Evolutionary conservation across 2,888 invertebrate species (phyloP).

Genomic region (Tipula lateralis): DNA sequence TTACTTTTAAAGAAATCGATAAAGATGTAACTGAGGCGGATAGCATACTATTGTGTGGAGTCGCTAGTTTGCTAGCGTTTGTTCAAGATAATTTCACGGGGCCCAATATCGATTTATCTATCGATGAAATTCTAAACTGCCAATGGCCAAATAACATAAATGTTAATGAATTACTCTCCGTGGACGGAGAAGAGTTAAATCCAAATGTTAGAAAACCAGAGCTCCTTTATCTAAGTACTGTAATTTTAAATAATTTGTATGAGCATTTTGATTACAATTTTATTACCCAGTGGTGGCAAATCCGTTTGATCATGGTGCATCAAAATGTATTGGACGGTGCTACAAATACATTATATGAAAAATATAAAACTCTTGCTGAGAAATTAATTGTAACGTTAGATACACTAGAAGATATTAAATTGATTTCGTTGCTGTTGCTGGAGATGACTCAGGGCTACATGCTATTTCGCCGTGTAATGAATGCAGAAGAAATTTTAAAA

Average conservation of each 20-base stretch:
- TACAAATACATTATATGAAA: conserved; percentile 60
- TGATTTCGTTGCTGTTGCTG: conserved; percentile 50
- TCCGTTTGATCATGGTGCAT: conserved; percentile 67
- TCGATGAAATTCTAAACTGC: conserved; percentile 48
- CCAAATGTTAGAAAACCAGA: conserved; percentile 58
- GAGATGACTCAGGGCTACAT: conserved; percentile 65
- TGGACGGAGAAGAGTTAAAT: conserved; percentile 65
- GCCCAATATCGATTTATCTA: conserved; percentile 52
- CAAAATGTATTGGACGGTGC: conserved; percentile 73
- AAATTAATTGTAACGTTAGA: conserved; percentile 40
- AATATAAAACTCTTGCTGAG: conserved; percentile 38
- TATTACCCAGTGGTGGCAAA: conserved; percentile 58
- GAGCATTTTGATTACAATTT: conserved; percentile 41
- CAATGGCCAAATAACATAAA: conserved; percentile 51
- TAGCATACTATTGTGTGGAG: conserved; percentile 53
- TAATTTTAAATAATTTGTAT: conserved; percentile 46
- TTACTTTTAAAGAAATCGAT: neutral
- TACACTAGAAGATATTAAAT: conserved; percentile 42
- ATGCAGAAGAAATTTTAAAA: conserved; percentile 63
- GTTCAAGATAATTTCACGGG: conserved; percentile 80
- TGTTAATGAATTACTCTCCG: conserved; percentile 46
- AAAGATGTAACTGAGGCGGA: neutral
- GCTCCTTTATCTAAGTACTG: conserved; percentile 45
- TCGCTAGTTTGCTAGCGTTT: conserved; percentile 66
- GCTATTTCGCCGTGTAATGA: conserved; percentile 66